These are phyloP conservation scores for Drosophila eohydei DNA, from an alignment of 2,888 invertebrate genomes.

Conservation along the genomic window DNA sequence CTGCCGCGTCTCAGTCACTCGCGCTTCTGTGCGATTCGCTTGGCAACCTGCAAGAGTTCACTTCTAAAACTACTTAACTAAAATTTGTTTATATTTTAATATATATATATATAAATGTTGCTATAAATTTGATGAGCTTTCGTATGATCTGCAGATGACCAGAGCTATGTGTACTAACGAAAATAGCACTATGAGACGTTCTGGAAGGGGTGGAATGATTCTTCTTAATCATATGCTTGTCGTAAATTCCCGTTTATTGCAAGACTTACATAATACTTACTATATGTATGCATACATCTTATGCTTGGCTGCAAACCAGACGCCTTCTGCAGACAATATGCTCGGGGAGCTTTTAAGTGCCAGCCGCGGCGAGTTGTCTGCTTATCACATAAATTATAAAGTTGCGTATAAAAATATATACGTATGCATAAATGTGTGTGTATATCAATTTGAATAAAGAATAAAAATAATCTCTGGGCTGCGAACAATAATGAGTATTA, in stretches of 20 bases:
- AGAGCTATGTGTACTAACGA: constrained; percentile 22
- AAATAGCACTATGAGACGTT: constrained; percentile 31
- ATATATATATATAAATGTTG: not conserved
- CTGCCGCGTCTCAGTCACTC: no score
- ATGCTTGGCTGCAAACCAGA: constrained; percentile 12
- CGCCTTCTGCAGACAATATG: constrained; percentile 28
- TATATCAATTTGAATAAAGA: constrained; percentile 12
- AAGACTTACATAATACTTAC: constrained; percentile 50
- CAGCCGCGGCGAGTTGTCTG: constrained; percentile 23
- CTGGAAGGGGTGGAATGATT: constrained; percentile 22
- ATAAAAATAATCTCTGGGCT: constrained; percentile 26
- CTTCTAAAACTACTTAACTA: no score
- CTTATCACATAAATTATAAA: constrained; percentile 60
- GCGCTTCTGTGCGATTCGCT: not conserved
- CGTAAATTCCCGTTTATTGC: constrained; percentile 69
- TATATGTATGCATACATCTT: constrained; percentile 5
- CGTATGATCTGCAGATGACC: constrained; percentile 11
- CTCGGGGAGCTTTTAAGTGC: constrained; percentile 29
- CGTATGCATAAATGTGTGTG: not conserved
- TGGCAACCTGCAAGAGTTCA: not conserved
- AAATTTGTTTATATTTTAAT: constrained; percentile 8
- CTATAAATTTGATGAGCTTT: constrained; percentile 5
- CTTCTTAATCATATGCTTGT: constrained; percentile 42
- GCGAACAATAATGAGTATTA: constrained; percentile 35
- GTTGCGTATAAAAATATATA: constrained; percentile 18